Evolutionary conservation across 1,140 invertebrate species (phyloP).

Genomic region (Mamestra configurata): DNA sequence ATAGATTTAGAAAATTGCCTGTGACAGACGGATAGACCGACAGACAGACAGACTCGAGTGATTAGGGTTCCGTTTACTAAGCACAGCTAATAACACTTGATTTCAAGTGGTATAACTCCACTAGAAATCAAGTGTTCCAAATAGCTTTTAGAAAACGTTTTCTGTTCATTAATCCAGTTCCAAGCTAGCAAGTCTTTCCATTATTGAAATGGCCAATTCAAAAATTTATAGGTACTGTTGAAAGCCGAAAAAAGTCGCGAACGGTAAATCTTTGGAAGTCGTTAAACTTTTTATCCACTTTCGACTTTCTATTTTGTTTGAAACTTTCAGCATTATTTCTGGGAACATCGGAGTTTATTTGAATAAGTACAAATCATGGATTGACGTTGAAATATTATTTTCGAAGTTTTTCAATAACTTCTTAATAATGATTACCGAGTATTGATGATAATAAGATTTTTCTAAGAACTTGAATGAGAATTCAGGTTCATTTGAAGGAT

Average conservation of each 20-base stretch:
- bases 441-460: too few species aligned
- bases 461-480: too few species aligned
- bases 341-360: background rate
- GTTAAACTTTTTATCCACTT: constrained; percentile 21
- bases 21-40: too few species aligned
- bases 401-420: background rate
- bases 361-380: background rate
- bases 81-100: too few species aligned
- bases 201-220: constrained; percentile 16
- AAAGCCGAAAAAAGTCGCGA: constrained; percentile 5
- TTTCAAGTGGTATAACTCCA: too few species aligned
- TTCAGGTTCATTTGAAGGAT: too few species aligned
- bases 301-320: constrained; percentile 11
- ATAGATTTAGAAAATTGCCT: too few species aligned
- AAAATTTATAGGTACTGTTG: constrained; percentile 17
- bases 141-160: background rate
- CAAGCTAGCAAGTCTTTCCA: background rate
- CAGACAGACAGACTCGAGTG: too few species aligned
- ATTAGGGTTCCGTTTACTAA: too few species aligned
- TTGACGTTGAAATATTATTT: background rate
- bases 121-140: background rate
- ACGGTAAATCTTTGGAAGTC: constrained; percentile 6
- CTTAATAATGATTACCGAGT: background rate
- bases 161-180: constrained; percentile 9
- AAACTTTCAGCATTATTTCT: constrained; percentile 19